Percentiles rank a stretch among this genome's conserved stretches.
These are phyloP conservation scores for Amblyjoppa fuscipennis DNA, from an alignment of 2,888 invertebrate species.

Conservation along the genomic window DNA sequence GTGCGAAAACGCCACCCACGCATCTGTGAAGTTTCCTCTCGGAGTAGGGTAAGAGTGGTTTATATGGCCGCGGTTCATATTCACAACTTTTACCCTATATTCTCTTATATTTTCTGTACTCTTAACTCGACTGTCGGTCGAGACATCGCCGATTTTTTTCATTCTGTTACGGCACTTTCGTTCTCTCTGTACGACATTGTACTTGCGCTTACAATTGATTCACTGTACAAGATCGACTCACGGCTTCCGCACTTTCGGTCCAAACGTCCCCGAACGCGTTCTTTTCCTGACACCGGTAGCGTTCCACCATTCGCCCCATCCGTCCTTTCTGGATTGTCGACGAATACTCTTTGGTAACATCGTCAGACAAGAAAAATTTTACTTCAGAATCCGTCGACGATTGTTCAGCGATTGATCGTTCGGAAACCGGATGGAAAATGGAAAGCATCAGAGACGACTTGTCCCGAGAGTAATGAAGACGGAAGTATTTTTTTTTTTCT, in stretches of 20 bases:
- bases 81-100: too few species aligned
- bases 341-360: not conserved
- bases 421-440: not conserved
- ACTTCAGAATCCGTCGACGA: too few species aligned
- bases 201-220: not conserved
- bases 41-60: too few species aligned
- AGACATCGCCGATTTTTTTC: too few species aligned
- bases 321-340: not conserved
- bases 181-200: not conserved
- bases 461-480: not conserved
- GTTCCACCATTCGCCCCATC: conserved; percentile 14
- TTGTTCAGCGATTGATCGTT: not conserved
- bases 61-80: too few species aligned
- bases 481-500: not conserved
- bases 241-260: conserved; percentile 13
- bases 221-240: conserved; percentile 8
- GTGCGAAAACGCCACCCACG: too few species aligned
- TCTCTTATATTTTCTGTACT: too few species aligned
- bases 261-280: not conserved
- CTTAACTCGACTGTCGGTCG: too few species aligned
- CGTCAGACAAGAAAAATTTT: not conserved
- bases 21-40: too few species aligned
- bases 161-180: not conserved
- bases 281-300: conserved; percentile 6
- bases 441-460: not conserved